Conservation (phyloP, 2,888 invertebrate genomes). For the Nudaria mundana region DNA sequence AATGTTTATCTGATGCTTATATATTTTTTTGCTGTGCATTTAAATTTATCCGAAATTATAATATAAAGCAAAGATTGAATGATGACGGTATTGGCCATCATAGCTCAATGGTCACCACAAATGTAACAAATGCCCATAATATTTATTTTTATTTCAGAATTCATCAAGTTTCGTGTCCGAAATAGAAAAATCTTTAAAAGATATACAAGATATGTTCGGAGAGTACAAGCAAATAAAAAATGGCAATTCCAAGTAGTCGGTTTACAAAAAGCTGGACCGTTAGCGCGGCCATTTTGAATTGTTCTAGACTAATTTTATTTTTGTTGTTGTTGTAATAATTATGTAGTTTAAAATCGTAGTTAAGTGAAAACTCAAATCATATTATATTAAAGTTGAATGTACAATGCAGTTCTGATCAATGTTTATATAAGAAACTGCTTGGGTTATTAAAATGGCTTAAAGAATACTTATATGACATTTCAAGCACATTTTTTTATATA, state of each 20-base stretch:
- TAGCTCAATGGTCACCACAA: no score
- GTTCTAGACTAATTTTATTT: slow-evolving; percentile 32
- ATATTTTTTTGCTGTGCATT: no score
- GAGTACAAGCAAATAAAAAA: slow-evolving; percentile 77
- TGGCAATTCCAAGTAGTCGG: slow-evolving; percentile 43
- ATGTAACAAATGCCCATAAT: no score
- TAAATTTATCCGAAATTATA: no score
- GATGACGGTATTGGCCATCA: no score
- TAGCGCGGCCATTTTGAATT: no score
- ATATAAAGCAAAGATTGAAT: no score
- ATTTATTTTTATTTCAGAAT: slow-evolving; percentile 79
- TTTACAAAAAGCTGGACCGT: slow-evolving; percentile 4
- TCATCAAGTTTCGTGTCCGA: slow-evolving; percentile 89
- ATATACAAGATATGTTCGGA: slow-evolving; percentile 85
- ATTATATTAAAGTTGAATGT: slow-evolving; percentile 26
- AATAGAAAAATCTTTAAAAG: slow-evolving; percentile 86
- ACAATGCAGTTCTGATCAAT: slow-evolving; percentile 23
- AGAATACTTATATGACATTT: no score
- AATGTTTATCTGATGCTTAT: no score
- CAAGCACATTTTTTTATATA: no score
- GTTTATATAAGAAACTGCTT: no score
- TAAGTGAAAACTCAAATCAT: slow-evolving; percentile 39
- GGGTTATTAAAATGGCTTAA: no score
- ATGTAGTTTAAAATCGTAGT: slow-evolving; percentile 2
- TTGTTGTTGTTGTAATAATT: slow-evolving; percentile 33